These are phyloP conservation scores for Napeogenes inachia DNA, from an alignment of 2,888 invertebrate genomes.

Conservation along the genomic window DNA sequence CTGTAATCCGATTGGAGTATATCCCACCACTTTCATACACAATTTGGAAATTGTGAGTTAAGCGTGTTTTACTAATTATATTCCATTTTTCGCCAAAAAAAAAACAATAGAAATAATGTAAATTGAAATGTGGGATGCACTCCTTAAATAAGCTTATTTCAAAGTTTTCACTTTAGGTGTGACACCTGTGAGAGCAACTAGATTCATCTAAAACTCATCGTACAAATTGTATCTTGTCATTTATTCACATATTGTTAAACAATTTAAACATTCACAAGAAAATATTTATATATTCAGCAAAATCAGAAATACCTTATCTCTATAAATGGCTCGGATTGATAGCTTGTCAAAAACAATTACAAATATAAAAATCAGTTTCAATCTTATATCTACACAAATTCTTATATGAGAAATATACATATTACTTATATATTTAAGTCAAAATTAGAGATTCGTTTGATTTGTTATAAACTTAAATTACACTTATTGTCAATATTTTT, in stretches of 20 bases:
- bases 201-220: background rate
- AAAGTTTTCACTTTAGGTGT: background rate
- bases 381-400: conserved; percentile 43
- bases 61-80: no score
- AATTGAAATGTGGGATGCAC: no score
- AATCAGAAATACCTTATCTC: conserved; percentile 21
- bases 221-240: background rate
- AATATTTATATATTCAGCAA: background rate
- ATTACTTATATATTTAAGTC: conserved; percentile 4
- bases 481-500: conserved; percentile 52
- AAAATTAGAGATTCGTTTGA: conserved; percentile 28
- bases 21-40: no score
- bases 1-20: no score
- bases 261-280: conserved; percentile 8
- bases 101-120: no score
- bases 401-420: conserved; percentile 12
- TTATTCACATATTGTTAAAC: background rate
- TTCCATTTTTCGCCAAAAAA: no score
- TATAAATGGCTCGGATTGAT: conserved; percentile 71
- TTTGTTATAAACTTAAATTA: conserved; percentile 25
- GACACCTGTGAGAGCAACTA: background rate
- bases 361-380: conserved; percentile 28
- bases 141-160: background rate
- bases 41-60: no score
- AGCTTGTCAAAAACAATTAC: conserved; percentile 32